phyloP scores from a whole-genome alignment of 2,113 vertebrate genomes.

The Eidolon helvum region DNA sequence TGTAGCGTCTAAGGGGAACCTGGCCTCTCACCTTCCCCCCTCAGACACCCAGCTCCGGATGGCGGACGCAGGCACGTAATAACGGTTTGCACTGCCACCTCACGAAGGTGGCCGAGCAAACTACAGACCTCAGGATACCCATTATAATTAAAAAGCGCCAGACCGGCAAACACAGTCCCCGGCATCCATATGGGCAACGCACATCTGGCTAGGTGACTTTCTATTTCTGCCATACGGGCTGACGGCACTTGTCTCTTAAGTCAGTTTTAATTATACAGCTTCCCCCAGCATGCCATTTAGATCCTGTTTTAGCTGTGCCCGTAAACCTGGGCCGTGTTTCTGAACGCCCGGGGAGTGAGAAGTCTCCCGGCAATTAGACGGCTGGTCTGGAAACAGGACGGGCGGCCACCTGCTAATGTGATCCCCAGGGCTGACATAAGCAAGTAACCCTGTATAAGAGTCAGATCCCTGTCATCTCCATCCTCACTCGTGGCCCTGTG shows the following conservation, averaged over 20 bases:
- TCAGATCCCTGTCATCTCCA: neutral
- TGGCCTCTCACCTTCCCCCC: neutral
- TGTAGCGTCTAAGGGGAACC: neutral
- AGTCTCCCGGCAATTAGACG: neutral
- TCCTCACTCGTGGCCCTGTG: neutral
- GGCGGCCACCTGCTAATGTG: neutral
- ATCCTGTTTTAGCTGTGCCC: neutral
- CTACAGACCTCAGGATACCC: neutral
- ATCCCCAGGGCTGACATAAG: neutral
- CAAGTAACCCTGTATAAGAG: fast-evolving
- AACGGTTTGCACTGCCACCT: neutral
- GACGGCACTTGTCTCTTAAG: neutral
- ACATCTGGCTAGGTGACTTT: conserved; percentile 2
- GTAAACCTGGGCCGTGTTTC: neutral
- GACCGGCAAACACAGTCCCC: neutral
- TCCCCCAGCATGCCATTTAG: neutral
- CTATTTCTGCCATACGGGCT: conserved; percentile 1
- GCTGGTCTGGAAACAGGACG: neutral
- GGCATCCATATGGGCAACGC: neutral
- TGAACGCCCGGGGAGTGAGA: neutral
- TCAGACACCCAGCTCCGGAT: neutral
- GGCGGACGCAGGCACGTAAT: neutral
- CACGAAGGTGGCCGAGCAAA: neutral
- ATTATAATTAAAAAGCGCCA: conserved; percentile 4
- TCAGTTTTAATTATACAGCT: conserved; percentile 51